phyloP scores from a whole-genome alignment of 2,113 vertebrate species.

The Paratilapia polleni region DNA sequence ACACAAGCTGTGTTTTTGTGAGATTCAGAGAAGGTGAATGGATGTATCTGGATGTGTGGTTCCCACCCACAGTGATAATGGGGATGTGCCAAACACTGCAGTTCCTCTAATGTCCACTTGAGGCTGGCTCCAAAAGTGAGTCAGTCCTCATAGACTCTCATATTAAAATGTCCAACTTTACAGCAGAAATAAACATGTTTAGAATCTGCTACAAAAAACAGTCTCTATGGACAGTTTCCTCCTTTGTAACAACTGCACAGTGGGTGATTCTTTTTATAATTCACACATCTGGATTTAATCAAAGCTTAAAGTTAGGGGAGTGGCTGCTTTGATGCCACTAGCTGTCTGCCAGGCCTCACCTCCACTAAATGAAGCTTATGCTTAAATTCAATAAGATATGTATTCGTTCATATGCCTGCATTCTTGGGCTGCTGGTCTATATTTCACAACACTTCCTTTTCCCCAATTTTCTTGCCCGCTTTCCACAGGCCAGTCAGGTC shows the following conservation, averaged over 20 bases:
- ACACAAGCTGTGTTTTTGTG: background rate
- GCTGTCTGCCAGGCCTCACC: background rate
- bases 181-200: background rate
- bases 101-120: background rate
- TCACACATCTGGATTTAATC: background rate
- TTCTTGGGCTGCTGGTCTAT: too few species aligned
- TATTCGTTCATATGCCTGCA: background rate
- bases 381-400: fast-evolving
- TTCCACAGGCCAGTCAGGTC: background rate
- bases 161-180: background rate
- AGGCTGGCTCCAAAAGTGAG: background rate
- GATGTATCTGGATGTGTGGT: fast-evolving
- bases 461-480: fast-evolving
- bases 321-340: background rate
- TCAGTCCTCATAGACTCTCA: background rate
- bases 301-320: background rate
- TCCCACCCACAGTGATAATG: background rate
- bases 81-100: background rate
- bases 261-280: background rate
- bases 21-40: fast-evolving
- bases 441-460: too few species aligned
- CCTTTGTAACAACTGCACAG: fast-evolving
- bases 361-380: background rate
- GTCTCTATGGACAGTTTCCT: background rate
- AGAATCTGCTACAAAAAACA: background rate